Evolutionary conservation across 1,140 invertebrate species (phyloP).

Genomic region (Neodiprion fabricii): DNA sequence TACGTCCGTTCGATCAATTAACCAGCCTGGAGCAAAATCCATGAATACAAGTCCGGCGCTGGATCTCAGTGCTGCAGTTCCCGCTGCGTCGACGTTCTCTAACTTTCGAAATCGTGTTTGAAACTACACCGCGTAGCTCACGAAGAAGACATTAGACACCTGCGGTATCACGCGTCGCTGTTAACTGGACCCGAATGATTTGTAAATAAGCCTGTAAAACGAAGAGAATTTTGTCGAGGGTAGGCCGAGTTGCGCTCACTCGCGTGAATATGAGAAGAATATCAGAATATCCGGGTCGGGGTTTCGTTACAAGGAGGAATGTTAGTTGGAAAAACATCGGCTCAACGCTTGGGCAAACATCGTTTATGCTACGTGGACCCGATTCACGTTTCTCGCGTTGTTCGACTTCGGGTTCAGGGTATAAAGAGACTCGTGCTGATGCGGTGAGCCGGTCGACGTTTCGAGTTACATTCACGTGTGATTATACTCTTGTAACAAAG

Average conservation of each 20-base stretch:
- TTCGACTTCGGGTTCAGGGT: too few relatives aligned
- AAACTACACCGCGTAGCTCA: not conserved
- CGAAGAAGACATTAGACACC: not conserved
- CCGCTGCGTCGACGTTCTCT: not conserved
- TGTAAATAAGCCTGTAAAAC: constrained; percentile 1
- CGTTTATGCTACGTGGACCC: not conserved
- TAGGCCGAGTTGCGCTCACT: not conserved
- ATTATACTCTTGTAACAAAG: too few relatives aligned
- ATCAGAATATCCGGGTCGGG: not conserved
- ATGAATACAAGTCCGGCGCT: not conserved
- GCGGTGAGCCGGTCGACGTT: too few relatives aligned
- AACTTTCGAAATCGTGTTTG: not conserved
- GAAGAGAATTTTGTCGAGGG: not conserved
- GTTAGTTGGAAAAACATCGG: constrained; percentile 22
- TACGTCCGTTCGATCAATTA: not conserved
- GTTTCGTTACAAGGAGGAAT: constrained; percentile 38
- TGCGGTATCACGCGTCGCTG: not conserved
- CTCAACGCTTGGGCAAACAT: not conserved
- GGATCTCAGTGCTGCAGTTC: not conserved
- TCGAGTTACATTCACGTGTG: too few relatives aligned
- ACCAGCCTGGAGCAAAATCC: not conserved
- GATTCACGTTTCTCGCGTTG: too few relatives aligned
- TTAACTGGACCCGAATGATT: constrained; percentile 13
- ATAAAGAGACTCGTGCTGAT: too few relatives aligned
- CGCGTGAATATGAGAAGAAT: not conserved